phyloP scores from a whole-genome alignment of 2,888 invertebrate species.

The Schizotus pectinicornis region DNA sequence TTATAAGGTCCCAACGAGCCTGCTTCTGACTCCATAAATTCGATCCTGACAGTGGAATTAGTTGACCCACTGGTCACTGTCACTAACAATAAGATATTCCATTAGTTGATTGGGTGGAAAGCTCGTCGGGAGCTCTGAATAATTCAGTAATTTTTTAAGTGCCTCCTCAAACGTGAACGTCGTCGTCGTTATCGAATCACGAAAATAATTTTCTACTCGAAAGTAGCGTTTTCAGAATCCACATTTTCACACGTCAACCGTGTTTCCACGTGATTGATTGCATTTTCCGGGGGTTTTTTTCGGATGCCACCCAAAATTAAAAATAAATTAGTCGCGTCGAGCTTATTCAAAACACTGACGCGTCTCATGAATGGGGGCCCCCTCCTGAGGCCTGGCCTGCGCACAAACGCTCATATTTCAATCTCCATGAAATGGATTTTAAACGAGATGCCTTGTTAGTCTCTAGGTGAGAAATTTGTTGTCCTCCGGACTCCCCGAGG shows the following conservation, averaged over 20 bases:
- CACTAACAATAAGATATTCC: conserved; percentile 18
- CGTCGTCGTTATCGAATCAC: conserved; percentile 26
- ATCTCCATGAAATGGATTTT: conserved; percentile 56
- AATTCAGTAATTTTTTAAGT: conserved; percentile 7
- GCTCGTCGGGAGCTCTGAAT: conserved; percentile 6
- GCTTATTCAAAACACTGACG: conserved; percentile 34
- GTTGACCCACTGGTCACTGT: conserved; percentile 30
- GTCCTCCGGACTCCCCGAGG: conserved; percentile 56
- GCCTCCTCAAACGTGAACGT: conserved; percentile 3
- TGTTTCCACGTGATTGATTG: conserved; percentile 40
- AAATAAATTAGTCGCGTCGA: conserved; percentile 23
- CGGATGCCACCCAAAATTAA: conserved; percentile 18
- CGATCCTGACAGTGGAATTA: conserved; percentile 45
- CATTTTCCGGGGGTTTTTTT: not conserved
- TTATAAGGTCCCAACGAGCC: conserved; percentile 46
- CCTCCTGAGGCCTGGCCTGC: conserved; percentile 51
- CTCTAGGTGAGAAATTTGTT: conserved; percentile 60
- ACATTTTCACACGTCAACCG: conserved; percentile 47
- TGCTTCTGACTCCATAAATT: conserved; percentile 49
- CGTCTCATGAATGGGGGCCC: conserved; percentile 53
- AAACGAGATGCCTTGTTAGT: conserved; percentile 58
- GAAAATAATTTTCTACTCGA: conserved; percentile 38
- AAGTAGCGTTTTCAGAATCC: conserved; percentile 38
- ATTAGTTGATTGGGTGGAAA: conserved; percentile 9
- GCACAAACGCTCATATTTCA: conserved; percentile 56